Percentiles rank a stretch among this genome's conserved stretches.
Evolutionary conservation across 2,888 invertebrate genomes (phyloP).

Genomic region (Ophion obscuratus): DNA sequence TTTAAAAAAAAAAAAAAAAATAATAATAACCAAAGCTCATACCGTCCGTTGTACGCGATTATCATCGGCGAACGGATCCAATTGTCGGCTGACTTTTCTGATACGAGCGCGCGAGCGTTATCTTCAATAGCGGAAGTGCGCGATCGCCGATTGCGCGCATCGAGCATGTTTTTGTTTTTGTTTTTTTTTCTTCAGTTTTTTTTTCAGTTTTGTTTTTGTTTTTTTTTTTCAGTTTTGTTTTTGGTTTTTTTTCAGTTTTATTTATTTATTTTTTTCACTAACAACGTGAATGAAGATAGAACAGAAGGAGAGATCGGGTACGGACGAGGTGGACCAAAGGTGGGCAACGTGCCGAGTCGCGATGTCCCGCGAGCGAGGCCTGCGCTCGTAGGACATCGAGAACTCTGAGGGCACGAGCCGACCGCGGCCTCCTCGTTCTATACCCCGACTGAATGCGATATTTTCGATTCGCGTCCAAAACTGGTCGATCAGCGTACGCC

Average conservation of each 20-base stretch:
- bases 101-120: neutral
- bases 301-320: conserved; percentile 13
- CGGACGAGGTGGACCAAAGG: conserved; percentile 48
- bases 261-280: neutral
- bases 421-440: conserved; percentile 48
- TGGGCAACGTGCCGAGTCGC: conserved; percentile 72
- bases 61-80: conserved; percentile 44
- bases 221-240: too few relatives aligned
- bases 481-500: conserved; percentile 61
- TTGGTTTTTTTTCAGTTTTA: too few relatives aligned
- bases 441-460: conserved; percentile 49
- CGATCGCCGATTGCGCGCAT: conserved; percentile 58
- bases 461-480: conserved; percentile 27
- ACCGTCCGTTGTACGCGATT: neutral
- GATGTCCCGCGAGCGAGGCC: conserved; percentile 82
- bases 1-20: neutral
- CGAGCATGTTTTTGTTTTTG: neutral
- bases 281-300: conserved; percentile 1
- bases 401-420: conserved; percentile 72
- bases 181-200: too few relatives aligned
- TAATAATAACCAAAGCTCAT: neutral
- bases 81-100: conserved; percentile 29
- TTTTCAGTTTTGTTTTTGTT: too few relatives aligned
- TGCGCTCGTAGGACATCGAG: conserved; percentile 81
- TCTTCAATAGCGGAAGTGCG: conserved; percentile 18